Evolutionary conservation across 2,797 vertebrate genomes (phyloP).

Genomic region (Lateolabrax maculatus): DNA sequence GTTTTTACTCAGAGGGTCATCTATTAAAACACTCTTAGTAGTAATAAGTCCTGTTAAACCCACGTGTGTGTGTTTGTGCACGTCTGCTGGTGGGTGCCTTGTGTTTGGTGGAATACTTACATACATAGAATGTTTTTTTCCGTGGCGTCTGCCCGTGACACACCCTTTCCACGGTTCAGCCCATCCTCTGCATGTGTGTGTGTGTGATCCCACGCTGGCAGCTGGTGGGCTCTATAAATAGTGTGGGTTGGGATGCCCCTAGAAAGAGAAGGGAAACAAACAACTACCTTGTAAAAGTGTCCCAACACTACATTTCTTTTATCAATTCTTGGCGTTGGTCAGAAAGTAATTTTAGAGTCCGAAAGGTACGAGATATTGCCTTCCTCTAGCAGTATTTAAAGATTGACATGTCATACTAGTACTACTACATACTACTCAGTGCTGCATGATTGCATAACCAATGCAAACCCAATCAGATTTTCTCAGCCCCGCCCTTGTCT

Average conservation of each 20-base stretch:
- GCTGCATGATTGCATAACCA: neutral
- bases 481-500: neutral
- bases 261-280: conserved; percentile 53
- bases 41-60: conserved; percentile 24
- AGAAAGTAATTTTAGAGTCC: neutral
- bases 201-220: conserved; percentile 67
- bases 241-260: conserved; percentile 15
- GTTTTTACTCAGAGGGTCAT: conserved; percentile 18
- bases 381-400: neutral
- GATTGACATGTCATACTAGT: neutral
- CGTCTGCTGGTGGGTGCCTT: neutral
- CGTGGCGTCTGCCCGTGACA: conserved; percentile 49
- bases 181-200: conserved; percentile 64
- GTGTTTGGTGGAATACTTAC: conserved; percentile 22
- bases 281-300: conserved; percentile 15
- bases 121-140: conserved; percentile 53
- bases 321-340: neutral
- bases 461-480: neutral
- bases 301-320: neutral
- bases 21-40: conserved; percentile 14
- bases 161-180: conserved; percentile 72
- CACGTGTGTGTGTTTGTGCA: conserved; percentile 18
- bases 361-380: neutral
- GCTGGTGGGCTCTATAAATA: conserved; percentile 74
- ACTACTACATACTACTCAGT: neutral